These are phyloP conservation scores for Neosalanx taihuensis DNA, from an alignment of 2,797 vertebrate genomes.

Conservation along the genomic window DNA sequence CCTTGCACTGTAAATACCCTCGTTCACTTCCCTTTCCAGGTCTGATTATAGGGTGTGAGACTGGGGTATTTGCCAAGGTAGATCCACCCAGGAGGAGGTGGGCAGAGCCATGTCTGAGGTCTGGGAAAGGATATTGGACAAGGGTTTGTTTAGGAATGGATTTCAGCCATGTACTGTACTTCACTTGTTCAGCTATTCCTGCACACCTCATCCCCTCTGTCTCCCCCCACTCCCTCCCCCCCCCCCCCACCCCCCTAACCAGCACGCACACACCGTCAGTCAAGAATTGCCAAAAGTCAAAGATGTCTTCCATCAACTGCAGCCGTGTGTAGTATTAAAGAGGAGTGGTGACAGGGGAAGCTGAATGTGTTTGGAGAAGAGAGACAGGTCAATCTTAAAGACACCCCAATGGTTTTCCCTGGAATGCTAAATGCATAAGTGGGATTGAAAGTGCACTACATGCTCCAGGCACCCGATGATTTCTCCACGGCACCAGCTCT, in stretches of 20 bases:
- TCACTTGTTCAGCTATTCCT: background rate
- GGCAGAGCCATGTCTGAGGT: background rate
- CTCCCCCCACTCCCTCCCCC: too few species aligned
- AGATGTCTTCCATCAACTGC: background rate
- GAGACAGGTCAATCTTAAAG: background rate
- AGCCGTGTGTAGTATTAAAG: background rate
- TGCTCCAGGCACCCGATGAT: constrained; percentile 1
- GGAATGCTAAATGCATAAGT: constrained; percentile 1
- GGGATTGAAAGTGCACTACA: background rate
- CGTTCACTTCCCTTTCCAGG: background rate
- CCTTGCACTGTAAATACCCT: background rate
- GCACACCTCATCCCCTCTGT: too few species aligned
- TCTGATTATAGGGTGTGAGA: background rate
- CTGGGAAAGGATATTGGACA: background rate
- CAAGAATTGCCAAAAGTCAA: background rate
- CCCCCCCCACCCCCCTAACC: background rate
- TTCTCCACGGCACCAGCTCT: background rate
- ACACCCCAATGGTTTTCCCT: background rate
- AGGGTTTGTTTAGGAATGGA: background rate
- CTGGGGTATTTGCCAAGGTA: background rate
- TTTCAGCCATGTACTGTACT: background rate
- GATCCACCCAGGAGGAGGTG: background rate
- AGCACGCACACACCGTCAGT: background rate
- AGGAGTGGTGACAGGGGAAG: too few species aligned
- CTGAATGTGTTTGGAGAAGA: background rate